Percentiles rank a stretch among this genome's conserved stretches.
Conservation (phyloP, 2,113 vertebrate genomes). For the Ictidomys tridecemlineatus region DNA sequence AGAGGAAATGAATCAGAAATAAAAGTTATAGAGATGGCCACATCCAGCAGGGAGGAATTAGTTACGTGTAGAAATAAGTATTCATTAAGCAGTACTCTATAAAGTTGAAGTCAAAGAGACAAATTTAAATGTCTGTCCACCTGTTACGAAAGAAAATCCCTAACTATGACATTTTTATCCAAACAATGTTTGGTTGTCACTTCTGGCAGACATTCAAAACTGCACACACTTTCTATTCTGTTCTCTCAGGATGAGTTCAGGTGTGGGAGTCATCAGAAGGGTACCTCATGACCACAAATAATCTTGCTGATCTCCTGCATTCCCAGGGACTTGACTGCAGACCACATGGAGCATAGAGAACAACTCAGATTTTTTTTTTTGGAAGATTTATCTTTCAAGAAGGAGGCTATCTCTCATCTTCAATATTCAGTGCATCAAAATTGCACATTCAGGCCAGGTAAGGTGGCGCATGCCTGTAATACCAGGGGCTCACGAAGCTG, state of each 20-base stretch:
- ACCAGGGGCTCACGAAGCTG: too few species aligned
- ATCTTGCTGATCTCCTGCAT: neutral
- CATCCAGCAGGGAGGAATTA: neutral
- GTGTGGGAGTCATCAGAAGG: neutral
- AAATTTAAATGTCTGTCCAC: neutral
- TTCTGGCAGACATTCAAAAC: neutral
- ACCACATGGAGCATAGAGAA: neutral
- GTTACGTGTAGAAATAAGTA: neutral
- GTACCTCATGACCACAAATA: neutral
- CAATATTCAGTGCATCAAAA: neutral
- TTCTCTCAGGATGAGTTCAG: neutral
- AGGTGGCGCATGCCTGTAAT: too few species aligned
- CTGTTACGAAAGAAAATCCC: neutral
- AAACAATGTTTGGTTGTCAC: neutral
- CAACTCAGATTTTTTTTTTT: neutral
- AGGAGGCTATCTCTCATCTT: neutral
- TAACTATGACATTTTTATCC: neutral
- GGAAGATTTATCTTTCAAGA: neutral
- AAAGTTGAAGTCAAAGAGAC: neutral
- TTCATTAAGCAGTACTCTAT: neutral
- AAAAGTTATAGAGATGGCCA: neutral
- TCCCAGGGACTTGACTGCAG: neutral
- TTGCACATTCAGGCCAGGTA: too few species aligned
- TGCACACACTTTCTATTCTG: neutral
- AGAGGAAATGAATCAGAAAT: conserved; percentile 60